Evolutionary conservation across 2,797 vertebrate species (phyloP).

Genomic region (Cirrhinus mrigala): DNA sequence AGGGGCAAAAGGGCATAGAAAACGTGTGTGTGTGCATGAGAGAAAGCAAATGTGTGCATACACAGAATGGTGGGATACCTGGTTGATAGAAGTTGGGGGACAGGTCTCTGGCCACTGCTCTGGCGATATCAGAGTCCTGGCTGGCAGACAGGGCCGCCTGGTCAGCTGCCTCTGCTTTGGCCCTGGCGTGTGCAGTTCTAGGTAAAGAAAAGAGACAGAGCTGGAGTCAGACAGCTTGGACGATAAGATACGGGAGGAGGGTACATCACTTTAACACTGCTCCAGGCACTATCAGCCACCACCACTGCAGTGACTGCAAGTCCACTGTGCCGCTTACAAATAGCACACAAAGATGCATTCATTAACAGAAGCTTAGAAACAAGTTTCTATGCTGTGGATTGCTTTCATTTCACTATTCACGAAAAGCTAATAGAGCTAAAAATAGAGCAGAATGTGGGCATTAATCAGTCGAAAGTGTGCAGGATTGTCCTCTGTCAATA

Average conservation of each 20-base stretch:
- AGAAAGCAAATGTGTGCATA: neutral
- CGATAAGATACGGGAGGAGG: conserved; percentile 12
- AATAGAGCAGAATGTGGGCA: neutral
- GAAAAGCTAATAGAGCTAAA: neutral
- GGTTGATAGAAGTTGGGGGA: conserved; percentile 95
- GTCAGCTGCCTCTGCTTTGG: conserved; percentile 92
- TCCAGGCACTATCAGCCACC: conserved; percentile 16
- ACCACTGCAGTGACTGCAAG: neutral
- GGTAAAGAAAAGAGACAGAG: conserved; percentile 41
- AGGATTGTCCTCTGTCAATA: neutral
- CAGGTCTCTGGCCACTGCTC: conserved; percentile 91
- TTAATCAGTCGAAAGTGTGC: neutral
- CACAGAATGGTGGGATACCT: conserved; percentile 73
- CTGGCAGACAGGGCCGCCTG: conserved; percentile 87
- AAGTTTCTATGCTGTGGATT: neutral
- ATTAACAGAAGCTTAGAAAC: conserved; percentile 10
- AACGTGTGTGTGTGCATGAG: neutral
- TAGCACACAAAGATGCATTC: conserved; percentile 28
- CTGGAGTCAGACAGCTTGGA: conserved; percentile 26
- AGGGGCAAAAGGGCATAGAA: neutral
- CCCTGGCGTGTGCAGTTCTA: conserved; percentile 93
- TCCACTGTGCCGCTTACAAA: neutral
- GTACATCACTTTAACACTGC: neutral
- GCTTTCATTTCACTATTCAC: neutral
- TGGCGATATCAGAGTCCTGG: conserved; percentile 92